A percentile compares a stretch with the other conserved stretches of the same genome.
Conservation (phyloP, 1,140 invertebrate genomes). For the Micrasema minimum region DNA sequence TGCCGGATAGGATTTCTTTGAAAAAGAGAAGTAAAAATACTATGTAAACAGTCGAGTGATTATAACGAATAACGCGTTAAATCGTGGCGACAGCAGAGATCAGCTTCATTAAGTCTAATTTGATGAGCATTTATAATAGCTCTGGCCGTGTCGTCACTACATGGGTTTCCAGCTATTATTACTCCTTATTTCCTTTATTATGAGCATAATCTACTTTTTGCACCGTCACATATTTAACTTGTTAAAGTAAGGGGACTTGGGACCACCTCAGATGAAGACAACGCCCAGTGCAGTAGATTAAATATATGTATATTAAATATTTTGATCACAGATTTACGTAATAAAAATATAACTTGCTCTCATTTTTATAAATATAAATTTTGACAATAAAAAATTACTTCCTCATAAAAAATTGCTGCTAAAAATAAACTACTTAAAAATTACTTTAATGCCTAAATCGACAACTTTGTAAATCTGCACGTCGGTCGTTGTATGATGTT, state of each 20-base stretch:
- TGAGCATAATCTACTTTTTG: slow-evolving; percentile 44
- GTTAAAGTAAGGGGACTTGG: slow-evolving; percentile 38
- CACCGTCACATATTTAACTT: slow-evolving; percentile 45
- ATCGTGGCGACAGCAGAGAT: slow-evolving; percentile 35
- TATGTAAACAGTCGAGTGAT: slow-evolving; percentile 9
- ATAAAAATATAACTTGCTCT: no score
- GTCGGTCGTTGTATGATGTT: no score
- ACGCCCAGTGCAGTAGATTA: no score
- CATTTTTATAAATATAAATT: no score
- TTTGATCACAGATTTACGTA: no score
- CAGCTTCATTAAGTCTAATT: slow-evolving; percentile 50
- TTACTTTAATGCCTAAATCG: no score
- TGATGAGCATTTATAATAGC: slow-evolving; percentile 46
- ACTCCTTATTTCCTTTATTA: slow-evolving; percentile 35
- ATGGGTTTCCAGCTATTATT: slow-evolving; percentile 40
- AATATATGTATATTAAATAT: no score
- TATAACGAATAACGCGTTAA: slow-evolving; percentile 31
- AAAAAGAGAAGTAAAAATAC: slow-evolving; percentile 4
- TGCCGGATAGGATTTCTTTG: slow-evolving; percentile 1
- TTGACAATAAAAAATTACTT: no score
- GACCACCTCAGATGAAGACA: slow-evolving; percentile 43
- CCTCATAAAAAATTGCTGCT: no score
- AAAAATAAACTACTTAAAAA: no score
- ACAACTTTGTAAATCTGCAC: no score
- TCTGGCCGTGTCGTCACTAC: slow-evolving; percentile 42